These are phyloP conservation scores for Passer montanus DNA, from an alignment of 2,113 vertebrate genomes.

Conservation along the genomic window DNA sequence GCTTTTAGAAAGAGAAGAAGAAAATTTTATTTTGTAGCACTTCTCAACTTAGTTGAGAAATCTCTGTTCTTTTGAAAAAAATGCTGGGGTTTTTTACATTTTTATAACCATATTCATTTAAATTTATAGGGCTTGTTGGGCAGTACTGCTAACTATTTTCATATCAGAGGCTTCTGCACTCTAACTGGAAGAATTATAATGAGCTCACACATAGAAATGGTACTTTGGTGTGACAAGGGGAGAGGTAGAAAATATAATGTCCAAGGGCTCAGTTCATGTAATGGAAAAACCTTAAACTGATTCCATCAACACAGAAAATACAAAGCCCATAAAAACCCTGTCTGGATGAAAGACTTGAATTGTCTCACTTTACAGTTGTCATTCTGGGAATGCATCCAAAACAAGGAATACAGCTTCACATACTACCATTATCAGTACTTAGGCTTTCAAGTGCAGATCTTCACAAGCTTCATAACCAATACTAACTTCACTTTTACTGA, in stretches of 20 bases:
- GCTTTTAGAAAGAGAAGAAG: background rate
- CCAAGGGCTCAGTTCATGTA: background rate
- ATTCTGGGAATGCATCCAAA: background rate
- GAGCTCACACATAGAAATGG: background rate
- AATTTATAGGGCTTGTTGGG: background rate
- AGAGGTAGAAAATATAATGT: background rate
- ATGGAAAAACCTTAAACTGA: background rate
- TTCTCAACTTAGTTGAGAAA: background rate
- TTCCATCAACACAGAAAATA: background rate
- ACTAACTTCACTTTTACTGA: background rate
- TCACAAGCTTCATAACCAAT: background rate
- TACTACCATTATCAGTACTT: background rate
- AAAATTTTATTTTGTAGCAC: background rate
- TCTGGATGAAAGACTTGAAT: background rate
- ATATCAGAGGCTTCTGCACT: background rate
- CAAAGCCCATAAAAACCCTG: background rate
- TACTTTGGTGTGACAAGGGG: accelerated
- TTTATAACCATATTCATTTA: background rate
- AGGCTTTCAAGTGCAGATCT: background rate
- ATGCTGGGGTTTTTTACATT: accelerated
- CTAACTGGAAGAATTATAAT: background rate
- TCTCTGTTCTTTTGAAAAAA: background rate
- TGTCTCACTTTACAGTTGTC: background rate
- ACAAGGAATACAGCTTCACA: background rate
- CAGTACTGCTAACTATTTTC: background rate